Evolutionary conservation across 30 jellyfish, hydroid and myxozoan genomes (phyloP), one percentile per base, ranked within the genome.

Genomic region (Chrysaora quinquecirrha): DNA sequence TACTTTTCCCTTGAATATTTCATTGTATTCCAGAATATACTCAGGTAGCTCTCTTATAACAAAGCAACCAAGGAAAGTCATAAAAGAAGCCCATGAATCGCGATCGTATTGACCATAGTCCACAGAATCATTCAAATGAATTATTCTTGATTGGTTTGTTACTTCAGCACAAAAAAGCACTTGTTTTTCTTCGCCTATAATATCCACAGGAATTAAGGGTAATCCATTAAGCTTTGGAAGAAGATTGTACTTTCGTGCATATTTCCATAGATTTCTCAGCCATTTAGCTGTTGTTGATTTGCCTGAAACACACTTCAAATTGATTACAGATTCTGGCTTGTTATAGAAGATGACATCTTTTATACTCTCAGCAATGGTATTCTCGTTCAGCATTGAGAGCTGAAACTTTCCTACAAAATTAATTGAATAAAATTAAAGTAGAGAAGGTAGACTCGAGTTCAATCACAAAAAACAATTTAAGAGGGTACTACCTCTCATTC

Each of bases 211-310:
- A 2, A 78, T 78, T 35, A 78, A 49, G 16, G 89, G 82, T 47
- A 78, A 30, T 23, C 75, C 89, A 16, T 63, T 64, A 11, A 78
- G 34, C 46, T 43, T n/a, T 22, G 30, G 25, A 16, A 64, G 7
- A n/a, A 34, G 54, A 4, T 64, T 60, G 29, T 35, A 34, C 52
- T 78, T 27, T 34, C 50, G 46, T n/a, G 64, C 43, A 22, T 78
- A 64, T 20, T 56, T 56, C 89, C 89, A 78, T 14, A 78, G 63
- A 19, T n/a, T 22, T 11, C 28, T 47, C 46, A 78, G 60, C 89
- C 89, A 78, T 18, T 11, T 6, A 11, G 46, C 6, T 28, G 35
- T 31, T 10, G n/a, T 10, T 22, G 74, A 11, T 14, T n/a, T 30
- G 24, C 14, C 61, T 19, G 60, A 20, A 24, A 25, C 12, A 43